phyloP scores from a whole-genome alignment of 2,113 vertebrate species.

The Corydoras maculifer region DNA sequence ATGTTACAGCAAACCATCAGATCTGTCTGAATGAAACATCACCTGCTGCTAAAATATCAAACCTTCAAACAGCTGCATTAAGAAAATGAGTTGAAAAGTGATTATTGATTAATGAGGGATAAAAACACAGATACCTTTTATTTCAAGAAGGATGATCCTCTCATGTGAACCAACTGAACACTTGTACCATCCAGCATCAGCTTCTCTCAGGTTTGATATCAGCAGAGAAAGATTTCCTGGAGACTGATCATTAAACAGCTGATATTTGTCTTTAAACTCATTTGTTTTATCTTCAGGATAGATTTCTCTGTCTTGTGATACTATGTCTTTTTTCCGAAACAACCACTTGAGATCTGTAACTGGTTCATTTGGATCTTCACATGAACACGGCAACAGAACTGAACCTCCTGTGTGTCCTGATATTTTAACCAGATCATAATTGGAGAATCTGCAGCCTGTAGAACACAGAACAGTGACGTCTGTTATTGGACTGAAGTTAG shows the following conservation, averaged over 20 bases:
- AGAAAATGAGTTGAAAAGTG: too few relatives aligned
- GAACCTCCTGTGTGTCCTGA: background rate
- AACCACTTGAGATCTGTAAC: background rate
- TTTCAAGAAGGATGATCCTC: too few relatives aligned
- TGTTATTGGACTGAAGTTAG: too few relatives aligned
- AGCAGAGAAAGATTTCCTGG: constrained; percentile 17
- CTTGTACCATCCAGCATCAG: background rate
- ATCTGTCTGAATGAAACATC: too few relatives aligned
- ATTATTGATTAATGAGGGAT: too few relatives aligned
- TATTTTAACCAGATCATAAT: background rate
- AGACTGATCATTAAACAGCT: background rate
- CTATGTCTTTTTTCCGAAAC: background rate
- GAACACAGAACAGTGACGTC: background rate
- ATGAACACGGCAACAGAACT: background rate
- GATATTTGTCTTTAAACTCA: background rate
- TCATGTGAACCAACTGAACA: background rate
- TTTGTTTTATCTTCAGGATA: background rate
- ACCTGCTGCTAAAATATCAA: too few relatives aligned
- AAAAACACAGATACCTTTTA: too few relatives aligned
- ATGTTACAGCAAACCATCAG: too few relatives aligned
- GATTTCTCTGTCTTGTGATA: background rate
- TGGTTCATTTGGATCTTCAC: background rate
- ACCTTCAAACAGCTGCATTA: too few relatives aligned
- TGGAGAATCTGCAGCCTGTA: background rate
- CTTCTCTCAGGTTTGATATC: constrained; percentile 20